Conservation (phyloP, 2,888 invertebrate species). For the Archaeoteleia sp. region DNA sequence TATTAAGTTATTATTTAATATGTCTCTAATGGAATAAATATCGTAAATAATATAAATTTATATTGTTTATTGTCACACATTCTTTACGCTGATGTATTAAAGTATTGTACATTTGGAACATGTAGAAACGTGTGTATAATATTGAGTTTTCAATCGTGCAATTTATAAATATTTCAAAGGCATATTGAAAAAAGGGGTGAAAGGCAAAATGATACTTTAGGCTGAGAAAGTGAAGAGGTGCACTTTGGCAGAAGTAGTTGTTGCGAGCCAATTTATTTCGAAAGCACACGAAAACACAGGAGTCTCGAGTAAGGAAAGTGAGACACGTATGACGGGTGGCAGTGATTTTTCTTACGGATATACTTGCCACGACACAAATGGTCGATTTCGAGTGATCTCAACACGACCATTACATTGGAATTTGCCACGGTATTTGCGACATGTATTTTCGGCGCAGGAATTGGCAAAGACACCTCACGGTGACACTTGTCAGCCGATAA, state of each 20-base stretch:
- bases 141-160: no score
- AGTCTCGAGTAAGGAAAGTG: no score
- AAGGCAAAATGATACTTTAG: slow-evolving; percentile 6
- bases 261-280: slow-evolving; percentile 16
- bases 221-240: slow-evolving; percentile 5
- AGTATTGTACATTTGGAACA: no score
- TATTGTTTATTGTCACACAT: no score
- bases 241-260: neutral
- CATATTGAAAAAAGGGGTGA: slow-evolving; percentile 8
- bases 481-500: slow-evolving; percentile 15
- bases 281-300: no score
- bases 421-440: slow-evolving; percentile 8
- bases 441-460: slow-evolving; percentile 10
- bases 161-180: no score
- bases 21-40: no score
- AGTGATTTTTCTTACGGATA: slow-evolving; percentile 4
- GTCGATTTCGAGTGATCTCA: slow-evolving; percentile 5
- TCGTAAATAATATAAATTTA: no score
- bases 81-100: no score
- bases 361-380: slow-evolving; percentile 1
- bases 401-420: slow-evolving; percentile 10
- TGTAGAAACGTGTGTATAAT: no score
- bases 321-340: neutral
- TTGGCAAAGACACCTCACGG: slow-evolving; percentile 13
- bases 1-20: no score